Conservation (phyloP, 2,888 invertebrate genomes). For the Herminia tarsipennalis region DNA sequence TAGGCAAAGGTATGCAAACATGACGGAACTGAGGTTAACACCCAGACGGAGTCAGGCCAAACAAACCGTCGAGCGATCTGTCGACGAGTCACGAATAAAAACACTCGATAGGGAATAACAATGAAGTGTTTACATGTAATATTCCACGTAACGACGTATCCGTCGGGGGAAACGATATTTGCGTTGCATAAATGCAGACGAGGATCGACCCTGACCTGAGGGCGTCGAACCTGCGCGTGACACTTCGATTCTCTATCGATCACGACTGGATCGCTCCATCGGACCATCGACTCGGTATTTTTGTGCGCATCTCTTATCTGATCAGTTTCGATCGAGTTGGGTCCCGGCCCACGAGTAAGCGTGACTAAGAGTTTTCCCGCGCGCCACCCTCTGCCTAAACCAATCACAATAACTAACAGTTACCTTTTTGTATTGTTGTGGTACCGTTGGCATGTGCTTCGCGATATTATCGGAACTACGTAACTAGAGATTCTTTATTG, state of each 20-base stretch:
- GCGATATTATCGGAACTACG: conserved; percentile 32
- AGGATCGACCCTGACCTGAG: conserved; percentile 79
- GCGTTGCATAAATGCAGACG: conserved; percentile 74
- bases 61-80: conserved; percentile 40
- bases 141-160: conserved; percentile 78
- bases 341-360: conserved; percentile 51
- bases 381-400: conserved; percentile 63
- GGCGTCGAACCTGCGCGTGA: conserved; percentile 81
- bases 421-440: conserved; percentile 69
- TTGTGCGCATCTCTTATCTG: conserved; percentile 67
- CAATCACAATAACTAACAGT: conserved; percentile 74
- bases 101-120: conserved; percentile 70
- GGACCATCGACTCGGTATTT: conserved; percentile 66
- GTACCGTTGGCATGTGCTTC: conserved; percentile 72
- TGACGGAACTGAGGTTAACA: conserved; percentile 37
- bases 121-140: conserved; percentile 74
- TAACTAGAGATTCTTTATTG: neutral
- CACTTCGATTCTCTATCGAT: conserved; percentile 85
- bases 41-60: conserved; percentile 37
- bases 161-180: conserved; percentile 66
- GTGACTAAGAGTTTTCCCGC: conserved; percentile 66
- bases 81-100: conserved; percentile 59
- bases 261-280: conserved; percentile 76
- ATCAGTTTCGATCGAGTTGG: conserved; percentile 58
- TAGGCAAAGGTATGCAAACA: conserved; percentile 28